Evolutionary conservation across 2,888 invertebrate genomes (phyloP), one percentile per base, ranked within the genome.

Genomic region (Eupithecia pulchellata): DNA sequence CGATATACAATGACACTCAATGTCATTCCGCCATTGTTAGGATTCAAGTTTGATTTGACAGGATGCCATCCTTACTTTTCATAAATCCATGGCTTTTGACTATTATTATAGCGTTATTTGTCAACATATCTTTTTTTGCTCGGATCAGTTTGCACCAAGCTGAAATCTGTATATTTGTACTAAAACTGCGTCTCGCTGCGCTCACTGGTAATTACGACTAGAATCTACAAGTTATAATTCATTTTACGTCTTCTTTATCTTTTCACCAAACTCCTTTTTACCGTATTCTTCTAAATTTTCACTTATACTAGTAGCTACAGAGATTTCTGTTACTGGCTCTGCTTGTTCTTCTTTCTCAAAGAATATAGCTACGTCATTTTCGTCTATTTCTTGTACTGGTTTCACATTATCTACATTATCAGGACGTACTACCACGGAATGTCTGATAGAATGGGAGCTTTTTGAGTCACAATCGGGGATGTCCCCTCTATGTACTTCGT

Each of bases 341-440:
- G 47, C 20, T 36, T 71, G 64, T 0, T 79, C 78, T 63, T 78
- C 86, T 25, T 80, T 82, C 2, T 87, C 89, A 78, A 95, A 96
- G 81, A 94, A 96, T 36, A 96, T 87, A 0, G 96, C 96, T 0
- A 96, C 95, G 66, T 95, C 95, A 66, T 95, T 95, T 36, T 95
- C 94, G 66, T 95, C 94, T 6, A 95, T 84, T 8, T 95, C 90
- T 17, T 90, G 86, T 0, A 94, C 86, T 0, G 89, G 79, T 32
- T 83, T 78, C 0, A 82, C 82, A 47, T 82, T 88, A 1, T 87
- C 86, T 1, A 85, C 75, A n/a, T 29, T n/a, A 3, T 75, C 84
- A 6, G 90, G 89, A 0, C 95, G 86, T 0, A 95, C 90, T 0
- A 92, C 84, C 0, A 94, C 89, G 0, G 89, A 88, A 68, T 91